A percentile compares a stretch with the other conserved stretches of the same genome.
Evolutionary conservation across 1,140 invertebrate genomes (phyloP).

Genomic region (Luehdorfia chinensis): DNA sequence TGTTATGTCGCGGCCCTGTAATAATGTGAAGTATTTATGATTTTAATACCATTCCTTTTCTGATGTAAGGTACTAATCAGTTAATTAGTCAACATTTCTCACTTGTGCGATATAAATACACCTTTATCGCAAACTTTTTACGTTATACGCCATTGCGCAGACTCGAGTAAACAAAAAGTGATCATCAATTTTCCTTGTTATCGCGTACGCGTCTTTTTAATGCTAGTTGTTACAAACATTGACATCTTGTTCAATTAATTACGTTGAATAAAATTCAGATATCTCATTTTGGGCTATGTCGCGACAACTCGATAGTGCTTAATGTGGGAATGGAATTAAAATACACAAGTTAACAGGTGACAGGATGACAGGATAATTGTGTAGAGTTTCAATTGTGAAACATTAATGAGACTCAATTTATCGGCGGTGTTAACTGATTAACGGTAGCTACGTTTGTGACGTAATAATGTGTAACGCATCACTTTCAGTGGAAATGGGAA

Average conservation of each 20-base stretch:
- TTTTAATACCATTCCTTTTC: constrained; percentile 5
- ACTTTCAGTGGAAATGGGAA: no score
- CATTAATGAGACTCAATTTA: not conserved
- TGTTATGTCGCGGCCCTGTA: constrained; percentile 6
- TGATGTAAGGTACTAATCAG: constrained; percentile 5
- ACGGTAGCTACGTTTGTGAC: no score
- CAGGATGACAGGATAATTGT: constrained; percentile 3
- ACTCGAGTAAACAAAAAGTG: not conserved
- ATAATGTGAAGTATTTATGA: constrained; percentile 9
- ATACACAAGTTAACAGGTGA: not conserved
- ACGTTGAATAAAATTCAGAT: not conserved
- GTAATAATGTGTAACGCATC: no score
- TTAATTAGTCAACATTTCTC: constrained; percentile 13
- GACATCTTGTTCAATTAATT: not conserved
- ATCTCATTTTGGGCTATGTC: not conserved
- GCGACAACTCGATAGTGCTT: not conserved
- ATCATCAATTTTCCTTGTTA: constrained; percentile 8
- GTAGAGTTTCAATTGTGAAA: not conserved
- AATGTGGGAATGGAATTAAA: constrained; percentile 10
- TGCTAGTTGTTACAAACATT: not conserved
- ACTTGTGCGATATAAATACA: not conserved
- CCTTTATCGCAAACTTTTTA: constrained; percentile 2
- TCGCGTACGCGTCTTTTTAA: not conserved
- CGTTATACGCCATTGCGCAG: not conserved
- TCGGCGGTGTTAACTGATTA: not conserved